Conservation (phyloP, 2,113 vertebrate genomes). For the Myotis yumanensis region DNA sequence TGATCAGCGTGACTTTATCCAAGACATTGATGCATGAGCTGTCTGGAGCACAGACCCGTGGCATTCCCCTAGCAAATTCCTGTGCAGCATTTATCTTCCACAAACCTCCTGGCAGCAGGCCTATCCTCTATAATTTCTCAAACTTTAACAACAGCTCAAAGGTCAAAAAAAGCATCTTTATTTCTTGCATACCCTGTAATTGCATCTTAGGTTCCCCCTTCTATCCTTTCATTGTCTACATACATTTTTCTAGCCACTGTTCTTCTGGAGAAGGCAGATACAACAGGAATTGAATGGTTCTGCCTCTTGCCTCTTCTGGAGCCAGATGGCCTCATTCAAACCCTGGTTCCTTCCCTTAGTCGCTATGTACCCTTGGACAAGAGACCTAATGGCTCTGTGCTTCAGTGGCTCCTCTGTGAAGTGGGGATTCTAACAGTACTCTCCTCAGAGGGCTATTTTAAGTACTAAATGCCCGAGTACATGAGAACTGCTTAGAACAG, state of each 20-base stretch:
- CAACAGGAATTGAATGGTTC: neutral
- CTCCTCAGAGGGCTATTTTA: neutral
- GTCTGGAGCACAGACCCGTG: neutral
- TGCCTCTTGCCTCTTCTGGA: neutral
- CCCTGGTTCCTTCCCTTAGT: neutral
- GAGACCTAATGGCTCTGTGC: neutral
- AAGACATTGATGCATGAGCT: neutral
- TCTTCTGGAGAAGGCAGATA: neutral
- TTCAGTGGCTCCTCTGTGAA: neutral
- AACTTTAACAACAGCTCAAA: neutral
- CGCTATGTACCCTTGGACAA: neutral
- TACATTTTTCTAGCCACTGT: neutral
- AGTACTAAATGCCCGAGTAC: neutral
- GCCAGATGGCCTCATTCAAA: neutral
- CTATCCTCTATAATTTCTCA: neutral
- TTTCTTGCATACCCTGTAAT: neutral
- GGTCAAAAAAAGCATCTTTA: neutral
- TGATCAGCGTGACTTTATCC: neutral
- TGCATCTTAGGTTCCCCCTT: neutral
- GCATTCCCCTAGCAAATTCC: neutral
- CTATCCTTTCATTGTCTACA: neutral
- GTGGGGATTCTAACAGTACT: neutral
- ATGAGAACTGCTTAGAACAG: neutral
- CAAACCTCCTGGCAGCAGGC: neutral
- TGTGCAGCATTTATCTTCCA: neutral